These are phyloP conservation scores for Lerema accius DNA, from an alignment of 1,140 invertebrate genomes.

Conservation along the genomic window DNA sequence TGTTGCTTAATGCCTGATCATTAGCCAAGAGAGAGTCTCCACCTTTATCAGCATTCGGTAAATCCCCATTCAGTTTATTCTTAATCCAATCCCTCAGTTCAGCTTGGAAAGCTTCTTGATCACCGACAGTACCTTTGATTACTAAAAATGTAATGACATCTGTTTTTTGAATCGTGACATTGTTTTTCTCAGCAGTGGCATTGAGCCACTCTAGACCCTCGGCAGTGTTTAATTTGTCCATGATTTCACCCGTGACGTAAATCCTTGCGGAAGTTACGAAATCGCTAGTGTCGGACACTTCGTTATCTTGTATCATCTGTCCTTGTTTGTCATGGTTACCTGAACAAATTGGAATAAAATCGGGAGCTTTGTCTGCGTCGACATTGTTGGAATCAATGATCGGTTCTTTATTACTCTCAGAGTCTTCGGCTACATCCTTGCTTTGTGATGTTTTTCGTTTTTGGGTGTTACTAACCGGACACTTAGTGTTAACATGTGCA, in stretches of 20 bases:
- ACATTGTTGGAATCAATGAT: constrained; percentile 28
- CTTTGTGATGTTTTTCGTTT: constrained; percentile 48
- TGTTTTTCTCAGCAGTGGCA: constrained; percentile 58
- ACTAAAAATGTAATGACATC: constrained; percentile 70
- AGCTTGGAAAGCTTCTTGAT: constrained; percentile 80
- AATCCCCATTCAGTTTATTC: constrained; percentile 39
- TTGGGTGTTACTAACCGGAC: constrained; percentile 33
- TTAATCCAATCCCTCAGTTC: constrained; percentile 70
- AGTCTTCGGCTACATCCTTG: constrained; percentile 38
- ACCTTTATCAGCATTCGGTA: constrained; percentile 44
- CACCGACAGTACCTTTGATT: constrained; percentile 74
- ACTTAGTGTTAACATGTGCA: constrained; percentile 40
- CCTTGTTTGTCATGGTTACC: constrained; percentile 65
- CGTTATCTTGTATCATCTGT: constrained; percentile 73
- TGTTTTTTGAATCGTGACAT: constrained; percentile 68
- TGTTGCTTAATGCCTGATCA: constrained; percentile 50
- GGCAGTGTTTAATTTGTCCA: constrained; percentile 70
- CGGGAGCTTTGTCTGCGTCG: constrained; percentile 45
- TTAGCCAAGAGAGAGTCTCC: constrained; percentile 41
- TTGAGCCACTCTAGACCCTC: constrained; percentile 75
- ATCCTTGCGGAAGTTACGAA: constrained; percentile 73
- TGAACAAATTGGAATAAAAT: constrained; percentile 54
- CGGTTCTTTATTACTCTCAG: constrained; percentile 34
- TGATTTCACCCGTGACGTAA: constrained; percentile 72
- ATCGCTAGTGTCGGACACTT: constrained; percentile 72